Evolutionary conservation across 2,888 invertebrate genomes (phyloP).

Genomic region (Sesia bembeciformis): DNA sequence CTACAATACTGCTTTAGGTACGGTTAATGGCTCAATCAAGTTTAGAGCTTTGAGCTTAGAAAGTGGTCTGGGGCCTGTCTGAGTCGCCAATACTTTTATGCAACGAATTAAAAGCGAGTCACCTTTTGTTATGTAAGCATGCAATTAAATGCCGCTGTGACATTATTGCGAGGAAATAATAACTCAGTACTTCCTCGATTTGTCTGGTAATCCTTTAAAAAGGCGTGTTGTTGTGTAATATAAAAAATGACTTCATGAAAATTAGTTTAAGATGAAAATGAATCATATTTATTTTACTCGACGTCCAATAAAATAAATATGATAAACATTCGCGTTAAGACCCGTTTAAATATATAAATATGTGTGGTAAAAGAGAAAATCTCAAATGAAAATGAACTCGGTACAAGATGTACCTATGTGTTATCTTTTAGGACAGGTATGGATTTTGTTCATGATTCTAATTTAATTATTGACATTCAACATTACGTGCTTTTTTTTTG

Average conservation of each 20-base stretch:
- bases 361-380: too few species aligned
- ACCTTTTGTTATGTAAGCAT: conserved; percentile 17
- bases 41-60: conserved; percentile 39
- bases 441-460: too few species aligned
- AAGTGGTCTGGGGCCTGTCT: conserved; percentile 33
- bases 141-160: neutral
- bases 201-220: conserved; percentile 7
- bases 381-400: too few species aligned
- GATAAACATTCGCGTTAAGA: too few species aligned
- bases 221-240: conserved; percentile 1
- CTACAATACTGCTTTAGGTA: conserved; percentile 55
- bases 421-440: too few species aligned
- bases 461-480: too few species aligned
- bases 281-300: too few species aligned
- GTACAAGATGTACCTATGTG: too few species aligned
- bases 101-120: conserved; percentile 26
- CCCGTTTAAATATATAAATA: too few species aligned
- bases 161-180: conserved; percentile 3
- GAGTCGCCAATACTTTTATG: conserved; percentile 33
- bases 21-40: conserved; percentile 49
- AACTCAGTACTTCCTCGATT: conserved; percentile 6
- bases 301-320: too few species aligned
- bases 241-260: neutral
- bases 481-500: too few species aligned
- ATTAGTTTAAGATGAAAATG: too few species aligned